phyloP scores from a whole-genome alignment of 2,113 vertebrate genomes.

The Hiodon alosoides region DNA sequence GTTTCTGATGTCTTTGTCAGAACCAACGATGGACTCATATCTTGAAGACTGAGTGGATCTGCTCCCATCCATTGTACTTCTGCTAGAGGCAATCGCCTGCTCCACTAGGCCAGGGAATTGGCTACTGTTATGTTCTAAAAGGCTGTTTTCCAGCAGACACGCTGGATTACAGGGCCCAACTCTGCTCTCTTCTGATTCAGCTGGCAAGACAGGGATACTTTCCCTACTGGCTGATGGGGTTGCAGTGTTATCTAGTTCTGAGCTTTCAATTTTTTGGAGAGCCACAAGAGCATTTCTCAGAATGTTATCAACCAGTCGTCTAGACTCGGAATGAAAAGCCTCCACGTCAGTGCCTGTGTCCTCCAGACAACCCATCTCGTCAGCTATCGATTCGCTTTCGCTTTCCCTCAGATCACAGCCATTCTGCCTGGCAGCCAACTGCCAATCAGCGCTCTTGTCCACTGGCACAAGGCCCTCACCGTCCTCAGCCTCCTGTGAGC shows the following conservation, averaged over 20 bases:
- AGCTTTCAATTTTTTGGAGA: constrained; percentile 31
- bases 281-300: constrained; percentile 38
- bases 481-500: constrained; percentile 2
- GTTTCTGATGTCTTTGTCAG: constrained; percentile 41
- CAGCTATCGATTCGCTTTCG: not conserved
- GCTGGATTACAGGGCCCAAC: constrained; percentile 3
- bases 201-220: not conserved
- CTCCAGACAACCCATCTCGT: not conserved
- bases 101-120: constrained; percentile 12
- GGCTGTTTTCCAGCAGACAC: constrained; percentile 7
- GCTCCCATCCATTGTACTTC: constrained; percentile 28
- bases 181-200: not conserved
- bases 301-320: constrained; percentile 36
- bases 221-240: not conserved
- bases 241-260: constrained; percentile 5
- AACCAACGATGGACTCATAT: constrained; percentile 45
- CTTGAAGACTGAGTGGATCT: constrained; percentile 43
- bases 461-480: not conserved
- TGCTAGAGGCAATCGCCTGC: constrained; percentile 14
- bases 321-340: constrained; percentile 31
- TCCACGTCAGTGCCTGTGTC: constrained; percentile 12
- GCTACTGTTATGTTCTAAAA: constrained; percentile 6
- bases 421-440: not conserved
- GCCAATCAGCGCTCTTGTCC: not conserved
- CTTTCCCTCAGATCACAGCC: not conserved